Evolutionary conservation across 2,888 invertebrate genomes (phyloP).

Genomic region (Drosophila ezoana): DNA sequence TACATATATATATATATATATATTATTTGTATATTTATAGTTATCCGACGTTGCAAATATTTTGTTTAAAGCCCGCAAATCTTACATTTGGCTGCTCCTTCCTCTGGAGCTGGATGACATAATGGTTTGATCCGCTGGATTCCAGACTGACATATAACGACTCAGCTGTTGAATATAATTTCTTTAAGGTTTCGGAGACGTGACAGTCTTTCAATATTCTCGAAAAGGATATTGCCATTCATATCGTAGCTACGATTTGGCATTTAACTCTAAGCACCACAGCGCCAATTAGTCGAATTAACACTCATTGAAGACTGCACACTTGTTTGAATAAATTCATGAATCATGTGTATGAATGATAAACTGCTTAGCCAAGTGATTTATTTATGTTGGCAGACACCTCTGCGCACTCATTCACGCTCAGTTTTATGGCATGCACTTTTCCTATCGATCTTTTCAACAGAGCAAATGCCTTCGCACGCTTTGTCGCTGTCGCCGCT

Average conservation of each 20-base stretch:
- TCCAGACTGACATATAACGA: too few relatives aligned
- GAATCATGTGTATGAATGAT: slow-evolving; percentile 6
- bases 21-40: too few relatives aligned
- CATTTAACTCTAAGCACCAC: too few relatives aligned
- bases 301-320: not conserved
- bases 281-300: not conserved
- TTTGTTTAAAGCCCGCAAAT: not conserved
- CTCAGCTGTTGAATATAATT: too few relatives aligned
- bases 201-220: too few relatives aligned
- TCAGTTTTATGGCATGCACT: slow-evolving; percentile 41
- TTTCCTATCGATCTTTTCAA: slow-evolving; percentile 52
- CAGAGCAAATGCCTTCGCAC: slow-evolving; percentile 23
- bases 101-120: too few relatives aligned
- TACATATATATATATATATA: too few relatives aligned
- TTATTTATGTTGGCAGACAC: slow-evolving; percentile 23
- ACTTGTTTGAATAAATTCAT: slow-evolving; percentile 1
- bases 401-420: not conserved
- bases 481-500: not conserved
- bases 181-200: too few relatives aligned
- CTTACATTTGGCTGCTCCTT: not conserved
- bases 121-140: too few relatives aligned
- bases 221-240: too few relatives aligned
- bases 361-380: slow-evolving; percentile 31
- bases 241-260: too few relatives aligned
- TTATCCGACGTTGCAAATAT: too few relatives aligned